Conservation (phyloP, 2,113 vertebrate species). For the Colius striatus region DNA sequence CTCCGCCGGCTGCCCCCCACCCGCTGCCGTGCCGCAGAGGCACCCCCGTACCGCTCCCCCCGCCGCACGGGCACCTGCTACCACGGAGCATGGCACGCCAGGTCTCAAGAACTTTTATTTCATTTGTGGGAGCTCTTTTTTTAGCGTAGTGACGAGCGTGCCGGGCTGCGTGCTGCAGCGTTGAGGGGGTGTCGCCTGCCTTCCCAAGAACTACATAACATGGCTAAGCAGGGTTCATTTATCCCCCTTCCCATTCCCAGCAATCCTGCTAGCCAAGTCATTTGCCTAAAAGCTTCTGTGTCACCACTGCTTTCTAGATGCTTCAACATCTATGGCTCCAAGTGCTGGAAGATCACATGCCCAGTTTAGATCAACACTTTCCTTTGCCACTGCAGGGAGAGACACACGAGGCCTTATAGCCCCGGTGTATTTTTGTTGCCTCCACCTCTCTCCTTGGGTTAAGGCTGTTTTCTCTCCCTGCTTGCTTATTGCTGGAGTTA, state of each 20-base stretch:
- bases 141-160: rapidly evolving
- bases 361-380: not conserved
- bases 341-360: not conserved
- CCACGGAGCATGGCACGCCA: not conserved
- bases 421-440: not conserved
- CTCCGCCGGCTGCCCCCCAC: not conserved
- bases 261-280: not conserved
- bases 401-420: rapidly evolving
- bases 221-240: not conserved
- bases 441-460: not conserved
- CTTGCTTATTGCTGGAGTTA: not conserved
- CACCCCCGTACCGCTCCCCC: not conserved
- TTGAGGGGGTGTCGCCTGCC: not conserved
- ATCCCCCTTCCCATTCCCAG: not conserved
- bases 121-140: not conserved
- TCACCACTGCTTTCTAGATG: not conserved
- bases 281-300: conserved; percentile 24
- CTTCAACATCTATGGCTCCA: not conserved
- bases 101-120: conserved; percentile 1
- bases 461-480: not conserved
- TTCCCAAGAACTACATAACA: not conserved
- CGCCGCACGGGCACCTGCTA: not conserved
- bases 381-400: not conserved
- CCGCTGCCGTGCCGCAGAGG: not conserved
- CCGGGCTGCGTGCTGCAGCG: not conserved